phyloP scores from a whole-genome alignment of 2,113 vertebrate species.

The Ptyas mucosa region DNA sequence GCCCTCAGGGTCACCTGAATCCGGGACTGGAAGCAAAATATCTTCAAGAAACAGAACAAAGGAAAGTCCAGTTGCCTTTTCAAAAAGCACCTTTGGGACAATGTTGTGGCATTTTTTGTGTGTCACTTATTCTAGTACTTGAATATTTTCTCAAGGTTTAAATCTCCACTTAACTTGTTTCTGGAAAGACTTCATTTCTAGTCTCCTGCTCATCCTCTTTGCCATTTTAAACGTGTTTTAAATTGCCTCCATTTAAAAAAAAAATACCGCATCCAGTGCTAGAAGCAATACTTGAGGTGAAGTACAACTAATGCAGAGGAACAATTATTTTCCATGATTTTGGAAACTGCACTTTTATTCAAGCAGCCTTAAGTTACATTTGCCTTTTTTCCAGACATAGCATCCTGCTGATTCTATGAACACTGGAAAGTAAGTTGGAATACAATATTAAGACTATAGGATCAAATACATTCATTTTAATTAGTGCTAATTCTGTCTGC shows the following conservation, averaged over 20 bases:
- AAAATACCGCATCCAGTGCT: not conserved
- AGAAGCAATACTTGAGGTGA: not conserved
- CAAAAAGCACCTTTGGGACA: not conserved
- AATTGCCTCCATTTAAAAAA: not conserved
- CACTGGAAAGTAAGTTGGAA: not conserved
- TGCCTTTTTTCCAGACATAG: not conserved
- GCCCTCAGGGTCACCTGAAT: not conserved
- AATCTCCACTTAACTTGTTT: not conserved
- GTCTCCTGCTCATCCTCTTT: not conserved
- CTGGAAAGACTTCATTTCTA: not conserved
- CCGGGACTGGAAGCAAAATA: not conserved
- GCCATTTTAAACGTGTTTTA: not conserved
- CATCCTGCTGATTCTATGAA: not conserved
- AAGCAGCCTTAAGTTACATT: not conserved
- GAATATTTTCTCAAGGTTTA: not conserved
- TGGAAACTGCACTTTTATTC: not conserved
- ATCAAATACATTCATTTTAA: not conserved
- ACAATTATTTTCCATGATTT: not conserved
- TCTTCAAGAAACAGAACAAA: not conserved
- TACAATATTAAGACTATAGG: not conserved
- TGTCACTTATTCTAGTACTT: not conserved
- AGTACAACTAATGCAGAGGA: not conserved
- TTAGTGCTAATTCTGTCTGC: not conserved
- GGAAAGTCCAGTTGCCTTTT: not conserved
- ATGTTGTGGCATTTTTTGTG: not conserved